These are phyloP conservation scores for Nesidiocoris tenuis DNA, from an alignment of 2,888 invertebrate species.

Conservation along the genomic window DNA sequence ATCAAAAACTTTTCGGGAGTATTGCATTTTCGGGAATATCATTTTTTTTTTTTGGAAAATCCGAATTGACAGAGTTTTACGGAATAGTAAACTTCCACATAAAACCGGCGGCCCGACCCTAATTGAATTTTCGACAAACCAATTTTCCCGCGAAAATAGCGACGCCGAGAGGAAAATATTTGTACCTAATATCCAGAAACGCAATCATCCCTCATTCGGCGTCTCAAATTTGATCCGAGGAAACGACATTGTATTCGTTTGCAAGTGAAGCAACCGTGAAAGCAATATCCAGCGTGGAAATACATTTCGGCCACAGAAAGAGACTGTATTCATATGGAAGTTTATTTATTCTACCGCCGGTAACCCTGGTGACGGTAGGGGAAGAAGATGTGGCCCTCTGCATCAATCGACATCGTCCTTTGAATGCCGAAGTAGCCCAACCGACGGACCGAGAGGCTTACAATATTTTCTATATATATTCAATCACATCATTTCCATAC, in stretches of 20 bases:
- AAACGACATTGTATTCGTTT: not conserved
- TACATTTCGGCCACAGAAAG: not conserved
- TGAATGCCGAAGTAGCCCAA: slow-evolving; percentile 11
- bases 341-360: not conserved
- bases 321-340: not conserved
- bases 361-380: not conserved
- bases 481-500: slow-evolving; percentile 34
- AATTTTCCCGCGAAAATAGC: no score
- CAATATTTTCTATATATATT: slow-evolving; percentile 34
- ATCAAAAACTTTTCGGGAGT: no score
- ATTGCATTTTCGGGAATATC: no score
- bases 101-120: no score
- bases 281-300: not conserved
- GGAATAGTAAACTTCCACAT: no score
- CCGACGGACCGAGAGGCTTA: slow-evolving; percentile 11
- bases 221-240: not conserved
- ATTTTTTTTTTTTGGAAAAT: no score
- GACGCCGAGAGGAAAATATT: not conserved
- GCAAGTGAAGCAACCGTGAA: not conserved
- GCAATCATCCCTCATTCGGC: not conserved
- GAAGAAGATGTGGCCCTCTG: not conserved
- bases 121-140: no score
- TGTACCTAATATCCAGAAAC: not conserved
- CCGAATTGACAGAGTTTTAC: no score
- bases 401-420: slow-evolving; percentile 17